Evolutionary conservation across 1,140 invertebrate species (phyloP).

Genomic region (Rhysida immarginata): DNA sequence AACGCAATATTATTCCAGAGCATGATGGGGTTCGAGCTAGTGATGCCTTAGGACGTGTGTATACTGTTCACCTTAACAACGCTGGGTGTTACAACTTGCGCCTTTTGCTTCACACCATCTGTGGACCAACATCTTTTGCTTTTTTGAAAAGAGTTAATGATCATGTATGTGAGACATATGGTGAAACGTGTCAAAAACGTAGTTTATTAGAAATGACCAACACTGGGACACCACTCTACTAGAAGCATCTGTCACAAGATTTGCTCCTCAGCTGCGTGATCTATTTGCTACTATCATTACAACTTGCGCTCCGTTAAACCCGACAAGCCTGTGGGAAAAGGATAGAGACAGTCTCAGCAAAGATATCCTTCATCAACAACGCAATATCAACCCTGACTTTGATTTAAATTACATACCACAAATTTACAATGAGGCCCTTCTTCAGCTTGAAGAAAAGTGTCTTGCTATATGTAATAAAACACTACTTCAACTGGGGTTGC

Average conservation of each 20-base stretch:
- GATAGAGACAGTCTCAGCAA: slow-evolving; percentile 23
- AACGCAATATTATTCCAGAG: slow-evolving; percentile 20
- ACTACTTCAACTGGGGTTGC: slow-evolving; percentile 9
- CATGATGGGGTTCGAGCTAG: slow-evolving; percentile 15
- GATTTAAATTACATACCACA: slow-evolving; percentile 18
- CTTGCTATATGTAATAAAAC: not conserved
- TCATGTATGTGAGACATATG: slow-evolving; percentile 12
- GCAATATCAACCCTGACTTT: slow-evolving; percentile 7
- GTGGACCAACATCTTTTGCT: slow-evolving; percentile 18
- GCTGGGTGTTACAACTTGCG: slow-evolving; percentile 20
- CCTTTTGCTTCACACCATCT: slow-evolving; percentile 16
- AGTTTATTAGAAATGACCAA: slow-evolving; percentile 12
- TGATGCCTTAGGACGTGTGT: slow-evolving; percentile 21
- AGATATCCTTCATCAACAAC: slow-evolving; percentile 21
- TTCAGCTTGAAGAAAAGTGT: slow-evolving; percentile 24
- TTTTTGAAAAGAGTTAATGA: slow-evolving; percentile 17
- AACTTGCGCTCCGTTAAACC: slow-evolving; percentile 21
- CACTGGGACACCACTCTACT: slow-evolving; percentile 25
- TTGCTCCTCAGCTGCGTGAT: slow-evolving; percentile 27
- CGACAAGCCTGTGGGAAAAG: slow-evolving; percentile 23
- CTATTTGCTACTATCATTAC: slow-evolving; percentile 29
- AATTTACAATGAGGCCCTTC: slow-evolving; percentile 22
- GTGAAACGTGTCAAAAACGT: slow-evolving; percentile 16
- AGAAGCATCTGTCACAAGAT: slow-evolving; percentile 21
- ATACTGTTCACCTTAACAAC: slow-evolving; percentile 25